Evolutionary conservation across 2,113 vertebrate genomes (phyloP), one percentile per base, ranked within the genome.

Genomic region (Muntiacus reevesi): DNA sequence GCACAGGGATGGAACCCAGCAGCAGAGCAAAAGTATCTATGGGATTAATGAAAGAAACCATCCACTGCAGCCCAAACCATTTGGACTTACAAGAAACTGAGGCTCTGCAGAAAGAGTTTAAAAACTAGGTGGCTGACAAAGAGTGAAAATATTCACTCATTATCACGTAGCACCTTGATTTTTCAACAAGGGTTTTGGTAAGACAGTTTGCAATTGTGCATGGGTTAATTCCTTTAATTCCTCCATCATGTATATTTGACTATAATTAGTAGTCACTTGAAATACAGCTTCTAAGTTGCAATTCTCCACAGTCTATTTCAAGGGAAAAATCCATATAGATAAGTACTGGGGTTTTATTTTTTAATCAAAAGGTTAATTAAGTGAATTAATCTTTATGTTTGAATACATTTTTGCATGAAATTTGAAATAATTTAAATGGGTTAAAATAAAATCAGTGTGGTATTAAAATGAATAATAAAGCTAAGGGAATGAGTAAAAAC

Each of bases 321-420:
- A 94, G 50, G 81, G 62, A 67, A 89, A 97, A 97, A 97, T 97
- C 98, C 82, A 98, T 95, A 95, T 17, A 95, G 95, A 78, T 95
- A 97, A 98, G 97, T 95, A 93, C 90, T 89, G 6, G 52, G 59
- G 64, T 97, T 86, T 97, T 97, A 97, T 88, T 96, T 97, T 96
- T 97, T 96, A 98, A 97, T 95, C 95, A 97, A 98, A 97, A 97
- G 95, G 59, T 98, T 98, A 95, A 98, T 97, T 96, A 96, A 96
- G 57, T 96, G 74, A 97, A 97, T 97, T 95, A 97, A 97, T 97
- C 97, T 97, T 96, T 97, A 95, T 90, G 71, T 98, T 94, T 96
- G 94, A 97, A 95, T 95, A 78, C 25, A 96, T 82, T 96, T 97
- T 97, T 96, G 30, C 59, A 92, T 95, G 88, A 40, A 97, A 97